Evolutionary conservation across 1,140 invertebrate genomes (phyloP).

Genomic region (Drosophila dunni): DNA sequence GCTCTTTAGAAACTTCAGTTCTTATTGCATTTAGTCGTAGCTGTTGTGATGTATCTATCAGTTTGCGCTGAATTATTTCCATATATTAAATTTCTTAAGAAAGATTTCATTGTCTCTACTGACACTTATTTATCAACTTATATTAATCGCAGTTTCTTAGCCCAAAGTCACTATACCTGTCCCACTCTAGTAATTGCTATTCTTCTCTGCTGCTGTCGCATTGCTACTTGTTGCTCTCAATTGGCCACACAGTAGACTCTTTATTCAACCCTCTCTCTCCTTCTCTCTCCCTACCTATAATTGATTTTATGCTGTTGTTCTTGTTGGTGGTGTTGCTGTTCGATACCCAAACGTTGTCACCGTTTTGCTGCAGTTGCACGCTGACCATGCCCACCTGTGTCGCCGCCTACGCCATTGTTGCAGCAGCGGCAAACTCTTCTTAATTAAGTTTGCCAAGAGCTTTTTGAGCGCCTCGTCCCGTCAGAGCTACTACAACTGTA

Average conservation of each 20-base stretch:
- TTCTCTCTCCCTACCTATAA: constrained; percentile 54
- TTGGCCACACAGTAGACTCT: constrained; percentile 42
- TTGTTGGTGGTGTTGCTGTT: constrained; percentile 6
- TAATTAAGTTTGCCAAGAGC: constrained; percentile 73
- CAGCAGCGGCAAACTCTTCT: constrained; percentile 64
- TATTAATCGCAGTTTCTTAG: no score
- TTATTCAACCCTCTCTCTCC: not conserved
- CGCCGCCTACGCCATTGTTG: constrained; percentile 38
- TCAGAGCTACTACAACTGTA: constrained; percentile 1
- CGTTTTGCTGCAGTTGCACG: constrained; percentile 33
- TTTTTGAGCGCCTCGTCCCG: constrained; percentile 31
- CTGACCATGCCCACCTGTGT: constrained; percentile 23
- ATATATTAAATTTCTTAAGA: no score
- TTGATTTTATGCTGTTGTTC: constrained; percentile 62
- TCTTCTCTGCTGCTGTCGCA: not conserved
- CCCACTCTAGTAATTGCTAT: not conserved
- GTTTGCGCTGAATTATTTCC: no score
- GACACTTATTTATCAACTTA: no score
- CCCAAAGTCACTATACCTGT: not conserved
- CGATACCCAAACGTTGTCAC: not conserved
- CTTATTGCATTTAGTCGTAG: no score
- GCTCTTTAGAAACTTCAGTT: no score
- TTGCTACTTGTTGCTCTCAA: constrained; percentile 74
- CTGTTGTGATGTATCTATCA: no score
- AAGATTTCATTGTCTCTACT: no score